Conservation (phyloP, 2,797 vertebrate species). For the Propithecus perrieri region DNA sequence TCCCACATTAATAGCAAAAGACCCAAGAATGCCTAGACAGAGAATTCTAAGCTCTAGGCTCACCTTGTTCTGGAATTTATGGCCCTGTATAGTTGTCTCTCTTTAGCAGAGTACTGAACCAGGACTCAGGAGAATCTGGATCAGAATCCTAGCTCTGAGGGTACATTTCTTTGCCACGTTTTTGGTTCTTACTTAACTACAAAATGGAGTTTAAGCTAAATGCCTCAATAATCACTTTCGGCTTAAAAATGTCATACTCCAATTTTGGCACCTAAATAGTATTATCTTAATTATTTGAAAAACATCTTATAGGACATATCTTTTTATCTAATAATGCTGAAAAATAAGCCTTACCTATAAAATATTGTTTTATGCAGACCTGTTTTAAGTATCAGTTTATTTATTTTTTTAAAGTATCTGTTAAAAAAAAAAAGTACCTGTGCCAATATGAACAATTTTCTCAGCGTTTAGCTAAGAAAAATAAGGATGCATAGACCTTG, state of each 20-base stretch:
- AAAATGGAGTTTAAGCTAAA: background rate
- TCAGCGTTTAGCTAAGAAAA: background rate
- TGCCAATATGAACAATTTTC: background rate
- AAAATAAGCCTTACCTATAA: background rate
- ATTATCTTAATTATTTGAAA: background rate
- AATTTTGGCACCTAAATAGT: background rate
- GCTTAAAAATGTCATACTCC: background rate
- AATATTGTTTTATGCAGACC: background rate
- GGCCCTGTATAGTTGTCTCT: accelerated
- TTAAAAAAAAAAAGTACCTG: background rate
- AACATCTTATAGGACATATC: background rate
- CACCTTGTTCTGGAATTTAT: accelerated
- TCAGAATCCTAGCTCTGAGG: background rate
- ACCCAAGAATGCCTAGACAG: background rate
- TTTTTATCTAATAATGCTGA: background rate
- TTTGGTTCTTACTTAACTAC: background rate
- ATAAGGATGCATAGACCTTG: background rate
- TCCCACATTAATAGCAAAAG: background rate
- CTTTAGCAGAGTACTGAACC: background rate
- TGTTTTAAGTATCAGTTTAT: background rate
- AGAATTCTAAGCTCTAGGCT: background rate
- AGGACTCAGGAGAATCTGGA: background rate
- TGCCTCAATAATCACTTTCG: background rate
- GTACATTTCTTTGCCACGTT: background rate
- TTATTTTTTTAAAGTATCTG: background rate